Evolutionary conservation across 1,140 invertebrate species (phyloP).

Genomic region (Drosophila sproati): DNA sequence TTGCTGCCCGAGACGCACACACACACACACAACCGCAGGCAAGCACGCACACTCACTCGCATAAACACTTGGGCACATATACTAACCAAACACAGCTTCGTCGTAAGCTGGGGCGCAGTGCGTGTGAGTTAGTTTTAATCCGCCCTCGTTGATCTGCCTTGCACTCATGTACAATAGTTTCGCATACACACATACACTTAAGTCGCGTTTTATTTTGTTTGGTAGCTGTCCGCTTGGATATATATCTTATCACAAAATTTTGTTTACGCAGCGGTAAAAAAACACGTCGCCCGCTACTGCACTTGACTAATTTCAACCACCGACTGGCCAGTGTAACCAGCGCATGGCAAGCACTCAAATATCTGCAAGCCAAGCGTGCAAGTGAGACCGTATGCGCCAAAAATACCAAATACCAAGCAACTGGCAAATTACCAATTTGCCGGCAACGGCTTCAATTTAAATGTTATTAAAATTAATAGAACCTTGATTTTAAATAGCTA

Average conservation of each 20-base stretch:
- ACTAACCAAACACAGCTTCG: conserved; percentile 16
- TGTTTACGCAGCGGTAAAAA: conserved; percentile 50
- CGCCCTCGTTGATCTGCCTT: neutral
- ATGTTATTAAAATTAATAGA: neutral
- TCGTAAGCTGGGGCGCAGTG: conserved; percentile 31
- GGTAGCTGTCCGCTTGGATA: neutral
- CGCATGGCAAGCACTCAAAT: neutral
- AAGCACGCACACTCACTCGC: conserved; percentile 9
- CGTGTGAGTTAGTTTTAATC: conserved; percentile 15
- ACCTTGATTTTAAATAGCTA: neutral
- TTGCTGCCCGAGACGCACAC: conserved; percentile 27
- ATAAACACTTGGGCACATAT: conserved; percentile 18
- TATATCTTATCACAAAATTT: conserved; percentile 45
- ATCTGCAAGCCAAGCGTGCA: neutral
- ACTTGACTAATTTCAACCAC: conserved; percentile 52
- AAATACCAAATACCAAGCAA: conserved; percentile 21
- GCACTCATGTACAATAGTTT: neutral
- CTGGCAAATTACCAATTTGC: neutral
- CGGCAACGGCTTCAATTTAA: neutral
- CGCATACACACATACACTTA: neutral
- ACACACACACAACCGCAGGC: conserved; percentile 12
- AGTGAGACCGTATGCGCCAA: conserved; percentile 1
- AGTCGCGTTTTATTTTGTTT: conserved; percentile 13
- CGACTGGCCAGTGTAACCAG: conserved; percentile 42
- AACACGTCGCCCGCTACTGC: conserved; percentile 32